A percentile compares a stretch with the other conserved stretches of the same genome.
Conservation (phyloP, 2,797 vertebrate species). For the Etheostoma perlongum region DNA sequence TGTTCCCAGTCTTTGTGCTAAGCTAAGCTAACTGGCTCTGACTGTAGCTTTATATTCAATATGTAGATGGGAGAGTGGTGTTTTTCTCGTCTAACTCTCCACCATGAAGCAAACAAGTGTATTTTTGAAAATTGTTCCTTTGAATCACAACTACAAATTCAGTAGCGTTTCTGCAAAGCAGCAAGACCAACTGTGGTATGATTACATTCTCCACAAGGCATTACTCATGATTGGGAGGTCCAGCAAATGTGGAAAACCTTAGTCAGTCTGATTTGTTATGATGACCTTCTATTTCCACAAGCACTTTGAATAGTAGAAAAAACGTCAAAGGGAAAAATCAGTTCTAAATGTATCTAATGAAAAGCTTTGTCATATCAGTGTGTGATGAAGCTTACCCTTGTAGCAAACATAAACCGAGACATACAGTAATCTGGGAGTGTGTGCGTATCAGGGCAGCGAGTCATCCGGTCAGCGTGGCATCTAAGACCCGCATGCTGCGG, state of each 20-base stretch:
- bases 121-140: constrained; percentile 9
- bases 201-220: neutral
- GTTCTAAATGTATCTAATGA: constrained; percentile 22
- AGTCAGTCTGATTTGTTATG: constrained; percentile 7
- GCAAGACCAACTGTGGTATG: neutral
- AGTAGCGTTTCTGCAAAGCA: neutral
- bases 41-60: neutral
- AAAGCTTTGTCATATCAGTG: constrained; percentile 25
- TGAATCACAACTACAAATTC: neutral
- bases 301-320: constrained; percentile 1
- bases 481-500: constrained; percentile 44
- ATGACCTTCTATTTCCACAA: neutral
- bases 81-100: constrained; percentile 2
- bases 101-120: neutral
- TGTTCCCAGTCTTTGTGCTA: neutral
- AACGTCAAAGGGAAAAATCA: constrained; percentile 6
- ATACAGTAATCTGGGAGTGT: constrained; percentile 25
- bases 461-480: constrained; percentile 59
- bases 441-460: constrained; percentile 24
- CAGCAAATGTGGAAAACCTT: constrained; percentile 8
- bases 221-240: constrained; percentile 2
- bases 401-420: constrained; percentile 43
- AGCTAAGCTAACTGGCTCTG: neutral
- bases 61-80: neutral
- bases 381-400: constrained; percentile 27